Percentiles rank a stretch among this genome's conserved stretches.
These are phyloP conservation scores for Porites australiensis DNA, from an alignment of 64 coral and sea anemone species.

Conservation along the genomic window DNA sequence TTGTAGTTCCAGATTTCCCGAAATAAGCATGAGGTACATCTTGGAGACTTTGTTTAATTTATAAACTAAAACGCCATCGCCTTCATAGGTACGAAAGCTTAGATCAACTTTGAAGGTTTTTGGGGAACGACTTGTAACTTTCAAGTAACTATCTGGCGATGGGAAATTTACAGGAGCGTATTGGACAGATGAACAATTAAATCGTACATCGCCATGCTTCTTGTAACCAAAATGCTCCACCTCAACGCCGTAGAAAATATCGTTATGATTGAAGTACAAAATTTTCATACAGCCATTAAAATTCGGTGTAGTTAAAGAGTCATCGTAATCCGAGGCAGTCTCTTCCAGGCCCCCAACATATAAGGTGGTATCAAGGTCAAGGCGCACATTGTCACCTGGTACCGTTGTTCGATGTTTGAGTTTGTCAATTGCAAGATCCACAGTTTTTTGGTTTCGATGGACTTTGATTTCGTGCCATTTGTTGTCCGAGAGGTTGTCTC, in stretches of 20 bases:
- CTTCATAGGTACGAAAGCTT: constrained; percentile 79
- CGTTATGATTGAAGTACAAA: constrained; percentile 68
- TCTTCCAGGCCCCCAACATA: constrained; percentile 83
- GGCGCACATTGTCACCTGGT: constrained; percentile 35
- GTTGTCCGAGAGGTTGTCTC: constrained; percentile 75
- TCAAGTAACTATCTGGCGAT: constrained; percentile 50
- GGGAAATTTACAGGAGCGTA: constrained; percentile 81
- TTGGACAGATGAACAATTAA: constrained; percentile 38
- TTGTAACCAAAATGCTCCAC: constrained; percentile 25
- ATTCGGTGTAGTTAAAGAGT: constrained; percentile 25
- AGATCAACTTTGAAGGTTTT: constrained; percentile 69
- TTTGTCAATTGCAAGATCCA: constrained; percentile 54
- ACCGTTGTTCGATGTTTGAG: background rate
- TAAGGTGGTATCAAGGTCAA: constrained; percentile 78
- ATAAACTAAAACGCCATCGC: constrained; percentile 70
- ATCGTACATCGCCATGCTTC: background rate
- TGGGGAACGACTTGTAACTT: constrained; percentile 45
- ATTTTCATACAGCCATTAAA: constrained; percentile 84
- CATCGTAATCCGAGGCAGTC: constrained; percentile 41
- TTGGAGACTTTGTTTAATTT: constrained; percentile 40
- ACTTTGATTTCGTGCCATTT: constrained; percentile 79
- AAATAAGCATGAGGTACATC: constrained; percentile 61
- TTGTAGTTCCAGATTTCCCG: constrained; percentile 68
- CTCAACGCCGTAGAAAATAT: constrained; percentile 62
- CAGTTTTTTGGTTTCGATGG: background rate